A percentile compares a stretch with the other conserved stretches of the same genome.
Conservation (phyloP, 2,888 invertebrate species). For the Orchesellides sinensis region DNA sequence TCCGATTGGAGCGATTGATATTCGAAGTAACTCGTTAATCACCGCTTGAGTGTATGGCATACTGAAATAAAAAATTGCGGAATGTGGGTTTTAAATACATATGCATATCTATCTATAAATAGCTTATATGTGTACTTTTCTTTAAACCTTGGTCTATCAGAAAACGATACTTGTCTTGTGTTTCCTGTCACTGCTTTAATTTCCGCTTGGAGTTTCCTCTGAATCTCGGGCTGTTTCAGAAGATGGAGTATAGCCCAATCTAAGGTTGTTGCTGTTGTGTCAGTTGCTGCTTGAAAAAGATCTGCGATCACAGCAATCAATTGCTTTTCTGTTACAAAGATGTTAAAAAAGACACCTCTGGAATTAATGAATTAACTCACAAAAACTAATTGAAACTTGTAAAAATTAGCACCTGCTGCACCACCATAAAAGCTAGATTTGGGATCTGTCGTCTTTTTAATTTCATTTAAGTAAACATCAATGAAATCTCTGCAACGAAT, state of each 20-base stretch:
- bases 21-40: slow-evolving; percentile 38
- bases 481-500: slow-evolving; percentile 52
- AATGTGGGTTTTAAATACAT: neutral
- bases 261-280: slow-evolving; percentile 44
- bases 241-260: slow-evolving; percentile 49
- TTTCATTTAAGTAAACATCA: slow-evolving; percentile 54
- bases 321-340: neutral
- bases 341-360: neutral
- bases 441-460: slow-evolving; percentile 35
- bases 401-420: slow-evolving; percentile 40
- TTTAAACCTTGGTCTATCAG: slow-evolving; percentile 43
- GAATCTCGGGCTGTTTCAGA: slow-evolving; percentile 23
- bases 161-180: slow-evolving; percentile 24
- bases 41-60: slow-evolving; percentile 40
- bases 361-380: no score
- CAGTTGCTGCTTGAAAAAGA: slow-evolving; percentile 29
- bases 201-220: slow-evolving; percentile 46
- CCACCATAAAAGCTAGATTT: slow-evolving; percentile 48
- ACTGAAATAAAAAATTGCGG: neutral
- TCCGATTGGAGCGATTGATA: slow-evolving; percentile 26
- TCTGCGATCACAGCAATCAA: neutral
- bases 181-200: slow-evolving; percentile 28
- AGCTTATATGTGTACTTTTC: neutral
- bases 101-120: neutral
- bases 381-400: no score